Percentiles rank a stretch among this genome's conserved stretches.
phyloP scores from a whole-genome alignment of 2,797 vertebrate species.

The Decapterus maruadsi region DNA sequence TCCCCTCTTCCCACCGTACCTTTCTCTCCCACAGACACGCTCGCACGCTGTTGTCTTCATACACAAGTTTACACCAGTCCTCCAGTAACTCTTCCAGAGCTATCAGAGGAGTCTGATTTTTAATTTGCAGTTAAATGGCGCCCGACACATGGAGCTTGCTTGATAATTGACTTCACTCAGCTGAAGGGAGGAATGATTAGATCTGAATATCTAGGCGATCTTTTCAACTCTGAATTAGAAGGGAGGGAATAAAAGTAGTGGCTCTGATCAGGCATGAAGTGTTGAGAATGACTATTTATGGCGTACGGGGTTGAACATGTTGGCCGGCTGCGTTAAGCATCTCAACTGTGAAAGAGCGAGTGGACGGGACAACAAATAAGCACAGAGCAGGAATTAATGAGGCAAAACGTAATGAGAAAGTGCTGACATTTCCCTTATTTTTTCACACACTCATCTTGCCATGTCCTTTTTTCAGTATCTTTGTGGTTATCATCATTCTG shows the following conservation, averaged over 20 bases:
- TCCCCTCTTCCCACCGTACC: conserved; percentile 73
- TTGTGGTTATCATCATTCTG: conserved; percentile 36
- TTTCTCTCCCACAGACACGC: conserved; percentile 58
- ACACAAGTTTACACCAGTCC: conserved; percentile 77
- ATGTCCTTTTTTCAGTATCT: conserved; percentile 36
- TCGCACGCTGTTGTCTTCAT: conserved; percentile 48
- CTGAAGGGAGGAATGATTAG: conserved; percentile 84
- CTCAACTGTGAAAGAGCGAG: conserved; percentile 55
- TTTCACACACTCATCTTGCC: conserved; percentile 22
- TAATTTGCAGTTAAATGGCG: conserved; percentile 86
- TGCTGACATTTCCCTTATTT: conserved; percentile 26
- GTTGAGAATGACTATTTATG: conserved; percentile 57
- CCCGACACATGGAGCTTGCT: conserved; percentile 79
- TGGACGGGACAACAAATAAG: conserved; percentile 54
- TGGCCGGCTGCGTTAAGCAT: conserved; percentile 50
- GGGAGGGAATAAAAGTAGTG: conserved; percentile 65
- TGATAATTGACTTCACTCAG: conserved; percentile 86
- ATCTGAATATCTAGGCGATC: conserved; percentile 79
- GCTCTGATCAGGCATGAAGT: conserved; percentile 72
- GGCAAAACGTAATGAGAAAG: conserved; percentile 34
- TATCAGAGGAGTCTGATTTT: conserved; percentile 81
- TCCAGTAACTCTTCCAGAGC: conserved; percentile 73
- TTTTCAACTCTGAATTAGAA: conserved; percentile 67
- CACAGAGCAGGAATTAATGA: conserved; percentile 27
- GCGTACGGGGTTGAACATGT: conserved; percentile 27